These are phyloP conservation scores for Leptatherina wallacei DNA, from an alignment of 2,797 vertebrate species.

Conservation along the genomic window DNA sequence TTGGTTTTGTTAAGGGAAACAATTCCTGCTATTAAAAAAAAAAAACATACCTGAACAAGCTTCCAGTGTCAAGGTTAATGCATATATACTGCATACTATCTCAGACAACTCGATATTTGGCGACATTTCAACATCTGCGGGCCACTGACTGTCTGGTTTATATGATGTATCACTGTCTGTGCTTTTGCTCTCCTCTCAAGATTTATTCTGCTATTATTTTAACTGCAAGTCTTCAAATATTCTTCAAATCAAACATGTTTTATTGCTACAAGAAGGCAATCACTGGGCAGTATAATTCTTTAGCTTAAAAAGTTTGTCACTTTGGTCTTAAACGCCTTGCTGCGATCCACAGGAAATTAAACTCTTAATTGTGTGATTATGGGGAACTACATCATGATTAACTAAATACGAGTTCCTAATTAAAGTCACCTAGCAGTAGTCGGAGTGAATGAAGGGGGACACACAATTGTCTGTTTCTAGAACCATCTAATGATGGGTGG, in stretches of 20 bases:
- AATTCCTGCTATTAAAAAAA: too few species aligned
- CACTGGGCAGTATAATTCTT: not conserved
- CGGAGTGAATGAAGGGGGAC: slow-evolving; percentile 2
- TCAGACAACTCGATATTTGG: too few species aligned
- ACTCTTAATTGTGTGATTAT: slow-evolving; percentile 8
- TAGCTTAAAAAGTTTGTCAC: not conserved
- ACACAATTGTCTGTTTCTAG: slow-evolving; percentile 16
- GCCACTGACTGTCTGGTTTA: too few species aligned
- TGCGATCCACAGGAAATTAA: slow-evolving; percentile 4
- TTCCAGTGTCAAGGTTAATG: too few species aligned
- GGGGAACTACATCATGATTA: not conserved
- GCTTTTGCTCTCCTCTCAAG: too few species aligned
- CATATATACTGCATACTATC: too few species aligned
- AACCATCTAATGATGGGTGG: slow-evolving; percentile 19
- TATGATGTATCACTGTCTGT: too few species aligned
- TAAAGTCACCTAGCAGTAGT: slow-evolving; percentile 22
- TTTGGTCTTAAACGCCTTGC: not conserved
- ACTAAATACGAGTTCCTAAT: slow-evolving; percentile 33
- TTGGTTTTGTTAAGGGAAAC: too few species aligned
- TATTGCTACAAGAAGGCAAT: not conserved
- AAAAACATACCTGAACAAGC: not conserved
- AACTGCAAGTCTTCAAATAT: not conserved
- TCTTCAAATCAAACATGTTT: not conserved
- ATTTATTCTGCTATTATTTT: not conserved
- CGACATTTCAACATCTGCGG: too few species aligned